These are phyloP conservation scores for Scotopteryx bipunctaria DNA, from an alignment of 2,888 invertebrate genomes.

Conservation along the genomic window DNA sequence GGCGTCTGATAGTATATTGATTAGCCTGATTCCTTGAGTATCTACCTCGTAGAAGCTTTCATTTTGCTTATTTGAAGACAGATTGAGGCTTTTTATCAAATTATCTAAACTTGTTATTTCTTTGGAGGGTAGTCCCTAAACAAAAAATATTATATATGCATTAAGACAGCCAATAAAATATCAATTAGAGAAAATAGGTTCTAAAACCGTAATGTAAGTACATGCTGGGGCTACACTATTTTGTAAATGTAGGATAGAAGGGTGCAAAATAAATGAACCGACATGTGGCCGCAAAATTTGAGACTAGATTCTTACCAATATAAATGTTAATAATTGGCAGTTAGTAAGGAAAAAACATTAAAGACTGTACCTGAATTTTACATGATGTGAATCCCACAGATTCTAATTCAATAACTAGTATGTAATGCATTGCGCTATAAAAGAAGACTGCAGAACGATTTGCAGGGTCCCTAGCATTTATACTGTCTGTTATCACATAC, in stretches of 20 bases:
- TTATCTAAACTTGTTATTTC: constrained; percentile 47
- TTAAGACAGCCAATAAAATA: too few relatives aligned
- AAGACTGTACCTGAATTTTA: constrained; percentile 67
- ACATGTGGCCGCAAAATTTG: too few relatives aligned
- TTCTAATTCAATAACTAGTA: constrained; percentile 67
- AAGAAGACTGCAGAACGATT: background rate
- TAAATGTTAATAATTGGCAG: too few relatives aligned
- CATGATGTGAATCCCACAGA: constrained; percentile 64
- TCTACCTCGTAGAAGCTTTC: constrained; percentile 63
- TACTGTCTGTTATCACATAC: constrained; percentile 16
- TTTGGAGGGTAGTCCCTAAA: constrained; percentile 53
- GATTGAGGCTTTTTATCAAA: constrained; percentile 43
- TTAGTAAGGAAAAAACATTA: too few relatives aligned
- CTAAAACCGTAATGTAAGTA: too few relatives aligned
- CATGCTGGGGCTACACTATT: too few relatives aligned
- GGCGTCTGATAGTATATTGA: constrained; percentile 57
- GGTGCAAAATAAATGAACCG: too few relatives aligned
- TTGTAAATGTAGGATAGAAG: too few relatives aligned
- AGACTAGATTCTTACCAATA: too few relatives aligned
- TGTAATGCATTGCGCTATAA: constrained; percentile 76
- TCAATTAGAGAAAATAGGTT: too few relatives aligned
- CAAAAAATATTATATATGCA: background rate
- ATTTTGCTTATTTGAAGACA: constrained; percentile 47
- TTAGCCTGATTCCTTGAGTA: constrained; percentile 54
- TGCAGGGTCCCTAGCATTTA: background rate